Evolutionary conservation across 2,797 vertebrate species (phyloP).

Genomic region (Chiloscyllium punctatum): DNA sequence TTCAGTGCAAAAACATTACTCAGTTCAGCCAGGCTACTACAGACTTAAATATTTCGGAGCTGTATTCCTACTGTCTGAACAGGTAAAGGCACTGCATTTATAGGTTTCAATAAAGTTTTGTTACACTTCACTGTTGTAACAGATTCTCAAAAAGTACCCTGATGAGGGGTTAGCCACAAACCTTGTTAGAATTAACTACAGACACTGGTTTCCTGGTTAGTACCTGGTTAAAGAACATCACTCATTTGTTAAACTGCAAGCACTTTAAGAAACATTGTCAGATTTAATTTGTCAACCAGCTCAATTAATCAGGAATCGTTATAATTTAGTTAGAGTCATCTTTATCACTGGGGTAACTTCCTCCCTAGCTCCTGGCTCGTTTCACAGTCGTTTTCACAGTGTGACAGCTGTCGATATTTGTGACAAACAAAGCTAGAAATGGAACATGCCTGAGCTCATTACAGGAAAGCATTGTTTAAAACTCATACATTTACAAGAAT

Average conservation of each 20-base stretch:
- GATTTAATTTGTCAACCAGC: not conserved
- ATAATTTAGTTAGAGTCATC: not conserved
- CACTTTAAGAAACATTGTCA: not conserved
- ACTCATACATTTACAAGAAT: not conserved
- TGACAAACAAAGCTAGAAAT: not conserved
- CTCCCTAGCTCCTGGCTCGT: not conserved
- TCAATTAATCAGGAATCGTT: not conserved
- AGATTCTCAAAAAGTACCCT: not conserved
- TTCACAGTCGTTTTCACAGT: too few relatives aligned
- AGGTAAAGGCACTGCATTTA: not conserved
- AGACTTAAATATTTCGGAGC: not conserved
- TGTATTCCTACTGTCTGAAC: not conserved
- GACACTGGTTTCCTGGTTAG: too few relatives aligned
- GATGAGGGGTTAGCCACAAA: not conserved
- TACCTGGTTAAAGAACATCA: too few relatives aligned
- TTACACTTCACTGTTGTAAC: not conserved
- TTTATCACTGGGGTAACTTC: not conserved
- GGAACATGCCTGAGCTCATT: not conserved
- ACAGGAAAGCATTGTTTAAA: constrained; percentile 32
- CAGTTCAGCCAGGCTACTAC: not conserved
- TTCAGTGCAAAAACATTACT: not conserved
- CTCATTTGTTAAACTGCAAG: not conserved
- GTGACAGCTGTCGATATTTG: not conserved
- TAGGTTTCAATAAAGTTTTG: not conserved
- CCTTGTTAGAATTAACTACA: not conserved